Base-by-base conservation (phyloP, 2,888 invertebrate species). In the Oscheius onirici region DNA sequence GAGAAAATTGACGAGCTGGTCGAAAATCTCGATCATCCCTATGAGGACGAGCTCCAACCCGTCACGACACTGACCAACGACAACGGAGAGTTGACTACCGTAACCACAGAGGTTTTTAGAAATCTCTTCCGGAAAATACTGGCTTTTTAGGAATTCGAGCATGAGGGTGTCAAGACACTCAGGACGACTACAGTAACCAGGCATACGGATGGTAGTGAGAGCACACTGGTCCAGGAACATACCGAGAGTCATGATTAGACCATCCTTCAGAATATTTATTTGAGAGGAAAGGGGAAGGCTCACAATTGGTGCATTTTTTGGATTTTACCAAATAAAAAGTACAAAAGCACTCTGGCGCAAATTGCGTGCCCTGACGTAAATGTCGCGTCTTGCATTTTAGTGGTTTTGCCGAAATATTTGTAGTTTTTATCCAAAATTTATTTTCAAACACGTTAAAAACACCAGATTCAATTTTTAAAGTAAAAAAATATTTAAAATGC, bases 191-290 rank as follows among this genome's bases (percentile, higher is more conserved):
- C 77, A 2, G 68, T 77, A 13, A 79, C 77, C 0, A 76, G 76
- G 43, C 79, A 79, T 46, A 71, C 74, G 1, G 79, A 79, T 63
- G 79, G 77, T 44, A 70, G 63, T 15, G 79, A 79, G 34, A 72
- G 74, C 0, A 77, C 74, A 2, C 20, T 76, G 28, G 71, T 79
- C 10, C 79, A 79, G 49, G 77, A 79, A 58, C 69, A 79, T 49
- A 73, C 77, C 41, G 72, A 66, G 8, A 73, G 66, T 10, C 71
- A 76, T 28, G 44, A 46, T 15, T 49, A 49, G 49, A 22, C 49
- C 8, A 34, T 34, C 8, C 34, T 34, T 8, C 8, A 34, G 34
- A 34, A 34, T 34, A 34, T 34, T 34, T 34, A 34, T 34, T 34
- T 34, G 34, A 34, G 34, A 3, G 34, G 8, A 8, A 34, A 34